Evolutionary conservation across 2,113 vertebrate genomes (phyloP).

Genomic region (Monopterus albus): DNA sequence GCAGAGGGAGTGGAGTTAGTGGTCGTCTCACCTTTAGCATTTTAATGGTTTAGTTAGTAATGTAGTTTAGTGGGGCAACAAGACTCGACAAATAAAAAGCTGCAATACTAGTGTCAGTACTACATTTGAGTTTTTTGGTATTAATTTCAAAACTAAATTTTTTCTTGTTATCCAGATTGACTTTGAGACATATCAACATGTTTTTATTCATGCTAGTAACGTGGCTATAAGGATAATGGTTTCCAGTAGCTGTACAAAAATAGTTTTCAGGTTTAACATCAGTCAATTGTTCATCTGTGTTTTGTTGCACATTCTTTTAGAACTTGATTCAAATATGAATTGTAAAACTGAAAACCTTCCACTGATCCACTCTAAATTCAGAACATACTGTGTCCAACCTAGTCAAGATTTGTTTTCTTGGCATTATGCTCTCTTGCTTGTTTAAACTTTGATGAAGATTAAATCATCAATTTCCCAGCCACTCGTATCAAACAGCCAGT

Average conservation of each 20-base stretch:
- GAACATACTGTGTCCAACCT: conserved; percentile 34
- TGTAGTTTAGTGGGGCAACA: neutral
- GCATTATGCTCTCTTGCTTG: conserved; percentile 11
- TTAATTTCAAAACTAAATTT: no score
- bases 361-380: conserved; percentile 14
- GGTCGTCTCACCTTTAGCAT: conserved; percentile 11
- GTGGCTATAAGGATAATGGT: neutral
- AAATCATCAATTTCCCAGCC: conserved; percentile 52
- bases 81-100: no score
- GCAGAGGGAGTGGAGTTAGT: conserved; percentile 15
- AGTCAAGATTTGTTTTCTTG: conserved; percentile 53
- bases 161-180: neutral
- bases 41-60: conserved; percentile 10
- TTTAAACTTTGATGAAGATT: conserved; percentile 57
- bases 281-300: neutral
- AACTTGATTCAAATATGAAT: neutral
- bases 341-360: neutral
- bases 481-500: conserved; percentile 32
- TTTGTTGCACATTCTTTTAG: neutral
- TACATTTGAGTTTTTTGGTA: no score
- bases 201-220: neutral
- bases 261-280: neutral
- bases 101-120: no score
- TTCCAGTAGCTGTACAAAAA: neutral
- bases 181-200: neutral